Evolutionary conservation across 2,888 invertebrate genomes (phyloP), one percentile per base, ranked within the genome.

Genomic region (Serrognathus titanus): DNA sequence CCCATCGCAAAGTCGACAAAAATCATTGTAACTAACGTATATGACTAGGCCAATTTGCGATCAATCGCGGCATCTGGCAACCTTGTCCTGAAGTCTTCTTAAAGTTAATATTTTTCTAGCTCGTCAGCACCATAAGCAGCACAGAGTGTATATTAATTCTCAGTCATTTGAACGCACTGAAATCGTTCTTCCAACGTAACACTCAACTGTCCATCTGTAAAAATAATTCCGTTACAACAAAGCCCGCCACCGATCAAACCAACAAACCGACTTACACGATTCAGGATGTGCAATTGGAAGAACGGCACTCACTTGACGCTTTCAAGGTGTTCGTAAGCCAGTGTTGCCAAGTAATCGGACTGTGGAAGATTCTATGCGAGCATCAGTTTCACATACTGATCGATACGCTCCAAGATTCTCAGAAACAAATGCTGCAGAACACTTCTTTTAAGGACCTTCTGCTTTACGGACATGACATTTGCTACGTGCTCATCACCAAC

Each of bases 281-380:
- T 61, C 79, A 67, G 66, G 81, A 82, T 69, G 80, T 81, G 1
- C 81, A 82, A 63, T 73, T 83, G 0, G 86, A 87, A 71, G 92
- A 93, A 69, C 85, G 89, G 65, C 84, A 87, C 59, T 93, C 92
- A 0, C 77, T 94, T 53, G 88, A 88, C 53, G 88, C 92, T 0
- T 78, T 93, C 11, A 89, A 87, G 73, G 78, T 84, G 58, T 74
- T 78, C 60, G 71, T 74, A 77, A 85, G 82, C 58, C 87, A 92
- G 73, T 86, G 90, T 1, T 89, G 92, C 71, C 97, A 98, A 80
- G 91, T 96, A 66, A 80, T 99, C 48, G 91, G 92, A 11, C 80
- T 99, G 45, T 97, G 97, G 96, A 91, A 91, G 73, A 88, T 97
- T 52, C 80, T 97, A 3, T 90, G 90, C 69, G 94, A 95, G 71